phyloP scores from a whole-genome alignment of 2,888 invertebrate genomes.

The Helicoverpa assulta region DNA sequence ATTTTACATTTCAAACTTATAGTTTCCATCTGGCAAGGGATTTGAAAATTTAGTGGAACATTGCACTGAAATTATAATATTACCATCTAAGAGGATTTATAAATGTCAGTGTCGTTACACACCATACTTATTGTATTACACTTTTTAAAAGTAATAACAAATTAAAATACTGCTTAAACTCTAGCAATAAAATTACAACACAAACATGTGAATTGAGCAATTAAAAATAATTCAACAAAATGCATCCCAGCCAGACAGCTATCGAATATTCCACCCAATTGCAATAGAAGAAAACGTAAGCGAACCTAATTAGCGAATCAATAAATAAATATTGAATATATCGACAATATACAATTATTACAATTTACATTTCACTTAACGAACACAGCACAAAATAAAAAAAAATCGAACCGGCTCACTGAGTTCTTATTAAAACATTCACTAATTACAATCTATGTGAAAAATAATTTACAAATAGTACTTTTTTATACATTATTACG shows the following conservation, averaged over 20 bases:
- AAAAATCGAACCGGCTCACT: constrained; percentile 84
- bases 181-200: constrained; percentile 82
- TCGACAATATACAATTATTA: constrained; percentile 89
- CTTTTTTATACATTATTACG: constrained; percentile 82
- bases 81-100: constrained; percentile 51
- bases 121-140: constrained; percentile 48
- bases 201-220: constrained; percentile 86
- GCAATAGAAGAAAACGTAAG: constrained; percentile 75
- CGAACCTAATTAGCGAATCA: constrained; percentile 86
- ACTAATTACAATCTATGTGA: constrained; percentile 86
- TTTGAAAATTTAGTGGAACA: constrained; percentile 51
- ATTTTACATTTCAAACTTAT: constrained; percentile 80
- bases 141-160: constrained; percentile 66
- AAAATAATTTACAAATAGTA: constrained; percentile 87
- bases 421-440: constrained; percentile 83
- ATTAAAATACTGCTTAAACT: constrained; percentile 74
- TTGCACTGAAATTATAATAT: constrained; percentile 60
- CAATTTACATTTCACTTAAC: constrained; percentile 89
- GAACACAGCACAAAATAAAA: constrained; percentile 88
- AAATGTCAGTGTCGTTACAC: constrained; percentile 33
- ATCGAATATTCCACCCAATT: constrained; percentile 78
- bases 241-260: constrained; percentile 87
- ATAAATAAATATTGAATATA: constrained; percentile 89
- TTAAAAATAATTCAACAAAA: constrained; percentile 73
- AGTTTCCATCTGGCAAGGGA: constrained; percentile 86